Evolutionary conservation across 2,888 invertebrate genomes (phyloP).

Genomic region (Chorisops tibialis): DNA sequence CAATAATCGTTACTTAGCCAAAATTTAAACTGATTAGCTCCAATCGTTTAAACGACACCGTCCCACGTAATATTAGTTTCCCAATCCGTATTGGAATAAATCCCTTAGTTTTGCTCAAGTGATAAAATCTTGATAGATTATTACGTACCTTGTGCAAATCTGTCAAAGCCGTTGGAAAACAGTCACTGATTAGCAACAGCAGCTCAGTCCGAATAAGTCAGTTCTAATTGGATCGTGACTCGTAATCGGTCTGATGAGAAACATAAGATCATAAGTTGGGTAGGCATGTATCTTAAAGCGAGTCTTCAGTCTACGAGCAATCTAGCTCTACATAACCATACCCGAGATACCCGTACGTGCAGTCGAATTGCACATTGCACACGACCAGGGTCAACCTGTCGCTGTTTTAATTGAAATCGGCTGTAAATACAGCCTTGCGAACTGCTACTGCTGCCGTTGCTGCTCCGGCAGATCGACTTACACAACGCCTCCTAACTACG

Average conservation of each 20-base stretch:
- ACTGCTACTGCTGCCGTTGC: background rate
- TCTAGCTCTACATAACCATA: no score
- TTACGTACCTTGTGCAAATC: no score
- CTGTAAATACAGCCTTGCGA: background rate
- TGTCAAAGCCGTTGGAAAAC: no score
- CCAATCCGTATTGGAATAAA: no score
- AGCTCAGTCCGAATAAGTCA: background rate
- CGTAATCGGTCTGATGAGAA: background rate
- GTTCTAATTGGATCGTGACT: background rate
- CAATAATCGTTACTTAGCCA: no score
- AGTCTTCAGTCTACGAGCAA: background rate
- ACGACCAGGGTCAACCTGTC: background rate
- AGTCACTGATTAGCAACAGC: no score
- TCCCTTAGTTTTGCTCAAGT: no score
- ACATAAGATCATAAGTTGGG: background rate
- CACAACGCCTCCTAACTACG: background rate
- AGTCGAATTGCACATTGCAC: background rate
- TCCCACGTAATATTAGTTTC: no score
- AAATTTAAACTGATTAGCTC: no score
- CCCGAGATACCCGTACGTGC: background rate
- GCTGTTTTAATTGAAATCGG: background rate
- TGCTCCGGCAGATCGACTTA: background rate
- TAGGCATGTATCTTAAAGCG: background rate
- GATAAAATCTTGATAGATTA: no score
- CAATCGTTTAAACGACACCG: no score